phyloP scores from a whole-genome alignment of 2,797 vertebrate genomes.

The Spinus olivaceus region DNA sequence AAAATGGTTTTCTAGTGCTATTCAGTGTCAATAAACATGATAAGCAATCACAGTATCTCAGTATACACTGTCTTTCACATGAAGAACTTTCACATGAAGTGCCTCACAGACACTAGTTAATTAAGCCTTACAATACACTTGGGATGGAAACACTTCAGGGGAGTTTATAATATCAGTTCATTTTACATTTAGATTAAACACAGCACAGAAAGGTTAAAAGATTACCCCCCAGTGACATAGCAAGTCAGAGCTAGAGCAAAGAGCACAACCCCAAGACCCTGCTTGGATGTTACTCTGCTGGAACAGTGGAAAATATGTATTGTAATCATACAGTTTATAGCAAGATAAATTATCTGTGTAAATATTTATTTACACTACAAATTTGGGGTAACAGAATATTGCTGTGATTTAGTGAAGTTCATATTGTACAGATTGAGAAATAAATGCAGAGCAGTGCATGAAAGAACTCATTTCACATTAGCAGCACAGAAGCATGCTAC shows the following conservation, averaged over 20 bases:
- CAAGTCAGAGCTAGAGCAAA: not conserved
- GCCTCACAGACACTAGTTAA: slow-evolving; percentile 13
- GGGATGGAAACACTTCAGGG: slow-evolving; percentile 10
- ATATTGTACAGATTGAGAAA: not conserved
- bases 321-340: not conserved
- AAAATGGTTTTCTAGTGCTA: not conserved
- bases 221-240: not conserved
- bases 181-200: slow-evolving; percentile 21
- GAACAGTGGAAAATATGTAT: not conserved
- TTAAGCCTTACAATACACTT: slow-evolving; percentile 25
- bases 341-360: not conserved
- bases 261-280: not conserved
- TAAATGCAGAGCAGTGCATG: not conserved
- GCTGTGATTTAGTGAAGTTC: not conserved
- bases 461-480: not conserved
- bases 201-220: not conserved
- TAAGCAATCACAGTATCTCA: not conserved
- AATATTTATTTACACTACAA: not conserved
- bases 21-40: not conserved
- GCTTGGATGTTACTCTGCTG: not conserved
- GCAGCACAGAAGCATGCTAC: not conserved
- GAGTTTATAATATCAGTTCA: not conserved
- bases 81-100: not conserved
- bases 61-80: not conserved
- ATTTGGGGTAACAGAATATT: not conserved